Base-by-base conservation (phyloP, 1,140 invertebrate genomes). In the Bombus pyrosoma region DNA sequence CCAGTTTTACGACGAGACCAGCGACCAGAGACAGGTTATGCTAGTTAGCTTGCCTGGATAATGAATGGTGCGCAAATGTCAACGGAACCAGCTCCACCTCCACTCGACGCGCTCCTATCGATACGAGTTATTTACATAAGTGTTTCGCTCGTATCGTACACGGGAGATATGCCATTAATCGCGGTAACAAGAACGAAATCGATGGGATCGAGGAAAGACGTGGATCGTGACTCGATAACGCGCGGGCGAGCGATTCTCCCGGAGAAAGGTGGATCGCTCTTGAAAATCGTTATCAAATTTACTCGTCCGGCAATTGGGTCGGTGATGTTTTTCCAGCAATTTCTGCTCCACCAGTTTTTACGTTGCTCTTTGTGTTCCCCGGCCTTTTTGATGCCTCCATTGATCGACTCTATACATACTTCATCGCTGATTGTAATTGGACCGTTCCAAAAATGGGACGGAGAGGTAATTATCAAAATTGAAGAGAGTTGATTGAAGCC, bases 31-130 rank as follows among this genome's bases (percentile, higher is more conserved):
- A 71, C 32, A 43, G 37, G n/a, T 43, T 84, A 71, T 25, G 59
- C 32, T 15, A 64, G 80, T 68, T 6, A 25, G 15, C 43, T 72
- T 28, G 83, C 5, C 47, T 39, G 32, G 53, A 43, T 79, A 84
- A 84, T 72, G 83, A 79, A 72, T 80, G 39, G 72, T 34, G 53
- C 13, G 83, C 22, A 62, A 84, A 62, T 72, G 83, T 84, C 66
- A 80, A 72, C 76, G 39, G 66, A 47, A 71, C 18, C 37, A 32
- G 34, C 34, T 39, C 32, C n/a, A 25, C 37, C 53, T 53, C 41
- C 25, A 4, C n/a, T 57, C 39, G 64, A 34, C 9, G 15, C 62
- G 41, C n/a, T 25, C 82, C 15, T 3, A 47, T 79, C 66, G 28
- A 53, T 22, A 53, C 18, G 47, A 72, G 66, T 62, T 84, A 84